Base-by-base conservation (phyloP, 2,113 vertebrate genomes). In the Limnothrissa miodon region DNA sequence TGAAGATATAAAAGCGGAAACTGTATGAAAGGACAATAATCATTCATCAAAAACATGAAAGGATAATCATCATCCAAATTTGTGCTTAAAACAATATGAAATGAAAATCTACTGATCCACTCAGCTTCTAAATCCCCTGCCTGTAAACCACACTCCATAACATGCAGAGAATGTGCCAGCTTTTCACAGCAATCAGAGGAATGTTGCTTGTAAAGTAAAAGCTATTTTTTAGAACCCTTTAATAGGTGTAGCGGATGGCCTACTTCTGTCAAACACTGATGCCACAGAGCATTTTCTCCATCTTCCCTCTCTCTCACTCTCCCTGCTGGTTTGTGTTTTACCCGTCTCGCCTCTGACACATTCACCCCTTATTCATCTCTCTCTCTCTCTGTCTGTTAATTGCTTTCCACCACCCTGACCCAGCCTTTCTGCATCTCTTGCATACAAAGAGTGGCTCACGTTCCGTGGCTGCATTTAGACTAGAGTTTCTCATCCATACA, bases 211-310 rank as follows among this genome's bases (percentile, higher is more conserved):
- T 1, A 74, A 10, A 33, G n/a, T 29, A 25, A 29, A 66, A 15
- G 66, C 33, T 8, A 36, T 13, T 74, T 5, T 70, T 29, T 74
- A 33, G 66, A 74, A 74, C 10, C 29, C 66, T 36, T 13, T 74
- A 74, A 74, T 74, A 74, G 66, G 66, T 74, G 66, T 74, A 33
- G 59, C 29, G 8, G 29, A 36, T 74, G 66, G 36, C 66, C 66
- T 74, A 74, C 66, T 74, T 74, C 66, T 74, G 66, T 36, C 66
- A 74, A 10, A 74, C 66, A 15, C 66, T 74, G 25, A 33, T 36
- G 66, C 29, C 29, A 36, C 29, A 74, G 66, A 74, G 29, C 66
- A 74, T 36, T 74, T 74, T 74, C 66, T 74, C 66, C 25, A 74
- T 15, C 29, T 1, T 39, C 25, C 19, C 66, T 39, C 25, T 74